These are phyloP conservation scores for Muscicapa comitata DNA, from an alignment of 2,797 vertebrate species.

Conservation along the genomic window DNA sequence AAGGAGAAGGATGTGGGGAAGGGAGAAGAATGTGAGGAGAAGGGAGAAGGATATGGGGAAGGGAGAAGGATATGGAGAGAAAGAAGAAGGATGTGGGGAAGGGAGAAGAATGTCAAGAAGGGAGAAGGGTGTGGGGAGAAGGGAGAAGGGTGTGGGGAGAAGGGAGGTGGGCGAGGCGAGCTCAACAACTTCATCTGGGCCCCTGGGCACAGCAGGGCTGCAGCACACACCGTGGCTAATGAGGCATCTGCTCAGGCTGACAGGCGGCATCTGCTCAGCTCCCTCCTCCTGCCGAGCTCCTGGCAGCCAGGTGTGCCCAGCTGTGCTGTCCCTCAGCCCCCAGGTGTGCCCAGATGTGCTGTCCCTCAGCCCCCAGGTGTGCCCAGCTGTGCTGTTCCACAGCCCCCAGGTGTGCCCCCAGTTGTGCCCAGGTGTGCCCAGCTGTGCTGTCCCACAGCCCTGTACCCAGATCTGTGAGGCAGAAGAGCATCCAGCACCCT, in stretches of 20 bases:
- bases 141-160: not conserved
- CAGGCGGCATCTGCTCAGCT: constrained; percentile 18
- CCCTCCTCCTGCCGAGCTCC: constrained; percentile 2
- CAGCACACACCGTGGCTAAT: not conserved
- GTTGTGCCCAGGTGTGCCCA: not conserved
- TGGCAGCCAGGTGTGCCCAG: constrained; percentile 4
- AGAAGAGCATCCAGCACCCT: not conserved
- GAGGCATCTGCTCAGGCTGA: constrained; percentile 42
- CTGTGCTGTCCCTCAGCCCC: not conserved
- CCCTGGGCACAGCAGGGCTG: constrained; percentile 28
- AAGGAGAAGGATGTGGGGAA: not conserved
- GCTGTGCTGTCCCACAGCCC: not conserved
- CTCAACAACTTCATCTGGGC: not conserved
- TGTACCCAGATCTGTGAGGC: fast-evolving
- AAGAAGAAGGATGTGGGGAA: not conserved
- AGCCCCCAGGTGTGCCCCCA: constrained; percentile 30
- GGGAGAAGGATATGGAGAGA: not conserved
- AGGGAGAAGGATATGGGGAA: too few species aligned
- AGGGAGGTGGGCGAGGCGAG: not conserved
- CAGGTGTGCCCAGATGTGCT: not conserved
- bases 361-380: not conserved
- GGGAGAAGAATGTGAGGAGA: not conserved
- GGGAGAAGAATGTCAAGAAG: not conserved
- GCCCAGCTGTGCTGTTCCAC: not conserved
- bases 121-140: not conserved